Evolutionary conservation across 1,140 invertebrate species (phyloP).

Genomic region (Pygmarrhopalites habei): DNA sequence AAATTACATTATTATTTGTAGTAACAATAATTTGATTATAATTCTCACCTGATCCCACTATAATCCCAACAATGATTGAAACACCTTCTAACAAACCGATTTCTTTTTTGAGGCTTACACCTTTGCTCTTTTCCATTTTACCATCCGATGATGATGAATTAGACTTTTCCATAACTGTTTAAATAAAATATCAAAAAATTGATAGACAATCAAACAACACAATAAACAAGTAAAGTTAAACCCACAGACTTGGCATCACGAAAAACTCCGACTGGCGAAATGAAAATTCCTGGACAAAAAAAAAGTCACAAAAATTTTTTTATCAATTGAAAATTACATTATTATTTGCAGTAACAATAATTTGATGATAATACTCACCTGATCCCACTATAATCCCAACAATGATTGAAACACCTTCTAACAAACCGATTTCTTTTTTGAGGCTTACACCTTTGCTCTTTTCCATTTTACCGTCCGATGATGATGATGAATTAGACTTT

Average conservation of each 20-base stretch:
- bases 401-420: conserved; percentile 87
- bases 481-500: no score
- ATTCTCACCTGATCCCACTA: conserved; percentile 74
- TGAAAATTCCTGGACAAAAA: conserved; percentile 76
- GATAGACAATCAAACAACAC: no score
- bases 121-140: neutral
- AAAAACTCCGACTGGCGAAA: conserved; percentile 90
- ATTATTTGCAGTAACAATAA: no score
- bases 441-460: conserved; percentile 44
- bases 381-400: conserved; percentile 87
- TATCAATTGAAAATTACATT: neutral
- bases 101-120: conserved; percentile 63
- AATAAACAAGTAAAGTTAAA: conserved; percentile 79
- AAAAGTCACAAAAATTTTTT: no score
- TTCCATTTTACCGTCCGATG: no score
- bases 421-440: conserved; percentile 76
- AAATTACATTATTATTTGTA: conserved; percentile 1
- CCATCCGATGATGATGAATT: no score
- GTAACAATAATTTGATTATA: no score
- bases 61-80: conserved; percentile 85
- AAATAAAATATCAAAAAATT: no score
- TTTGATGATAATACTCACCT: no score
- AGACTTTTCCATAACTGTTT: no score
- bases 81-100: conserved; percentile 82
- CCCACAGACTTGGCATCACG: conserved; percentile 77